phyloP scores from a whole-genome alignment of 2,113 vertebrate species.

The Ifrita kowaldi region DNA sequence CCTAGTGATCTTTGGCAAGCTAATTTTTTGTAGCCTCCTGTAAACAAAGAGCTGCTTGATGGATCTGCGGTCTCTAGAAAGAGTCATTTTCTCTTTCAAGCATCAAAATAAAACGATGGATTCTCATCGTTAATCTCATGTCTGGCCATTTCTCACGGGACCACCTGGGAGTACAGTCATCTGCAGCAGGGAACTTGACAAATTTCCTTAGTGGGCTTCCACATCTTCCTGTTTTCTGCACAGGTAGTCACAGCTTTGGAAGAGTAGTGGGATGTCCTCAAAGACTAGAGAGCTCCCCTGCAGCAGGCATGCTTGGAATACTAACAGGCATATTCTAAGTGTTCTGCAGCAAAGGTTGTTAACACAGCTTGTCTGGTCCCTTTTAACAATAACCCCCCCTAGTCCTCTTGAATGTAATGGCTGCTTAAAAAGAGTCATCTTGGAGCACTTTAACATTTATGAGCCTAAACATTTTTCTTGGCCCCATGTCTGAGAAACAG shows the following conservation, averaged over 20 bases:
- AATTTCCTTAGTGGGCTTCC: background rate
- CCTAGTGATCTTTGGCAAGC: background rate
- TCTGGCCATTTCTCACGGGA: background rate
- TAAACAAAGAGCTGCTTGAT: background rate
- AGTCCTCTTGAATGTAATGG: background rate
- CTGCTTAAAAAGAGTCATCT: conserved; percentile 5
- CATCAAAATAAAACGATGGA: background rate
- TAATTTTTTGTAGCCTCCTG: background rate
- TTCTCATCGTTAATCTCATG: background rate
- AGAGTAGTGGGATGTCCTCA: background rate
- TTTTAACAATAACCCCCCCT: background rate
- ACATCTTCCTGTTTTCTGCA: background rate
- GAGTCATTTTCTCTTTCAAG: background rate
- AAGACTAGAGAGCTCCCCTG: background rate
- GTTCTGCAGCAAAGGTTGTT: background rate
- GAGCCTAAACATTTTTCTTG: conserved; percentile 10
- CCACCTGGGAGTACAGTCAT: background rate
- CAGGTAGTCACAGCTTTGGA: background rate
- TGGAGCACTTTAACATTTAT: background rate
- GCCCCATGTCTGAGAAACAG: background rate
- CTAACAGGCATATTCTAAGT: background rate
- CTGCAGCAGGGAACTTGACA: background rate
- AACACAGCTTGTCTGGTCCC: background rate
- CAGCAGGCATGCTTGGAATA: background rate
- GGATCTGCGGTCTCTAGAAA: background rate